phyloP scores from a whole-genome alignment of 2,888 invertebrate genomes.

The Hololepta plana region DNA sequence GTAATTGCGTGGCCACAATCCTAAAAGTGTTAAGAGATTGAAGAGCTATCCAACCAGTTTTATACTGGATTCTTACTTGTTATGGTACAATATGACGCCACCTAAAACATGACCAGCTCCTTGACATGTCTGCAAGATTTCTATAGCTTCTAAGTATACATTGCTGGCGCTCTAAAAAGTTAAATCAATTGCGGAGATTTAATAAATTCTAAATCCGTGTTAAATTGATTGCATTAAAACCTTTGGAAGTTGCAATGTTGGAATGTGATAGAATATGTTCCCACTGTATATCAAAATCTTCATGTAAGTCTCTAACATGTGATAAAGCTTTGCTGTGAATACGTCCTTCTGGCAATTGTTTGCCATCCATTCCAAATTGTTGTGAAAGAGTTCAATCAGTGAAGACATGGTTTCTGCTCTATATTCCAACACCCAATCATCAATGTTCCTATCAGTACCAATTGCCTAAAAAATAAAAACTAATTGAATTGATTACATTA shows the following conservation, averaged over 20 bases:
- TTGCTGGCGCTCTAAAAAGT: conserved; percentile 67
- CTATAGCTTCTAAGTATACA: conserved; percentile 72
- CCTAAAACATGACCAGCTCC: conserved; percentile 63
- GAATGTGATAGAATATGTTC: conserved; percentile 67
- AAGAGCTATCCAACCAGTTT: conserved; percentile 3
- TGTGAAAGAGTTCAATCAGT: conserved; percentile 68
- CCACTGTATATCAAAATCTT: conserved; percentile 70
- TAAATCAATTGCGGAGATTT: no score
- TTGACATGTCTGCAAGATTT: conserved; percentile 70
- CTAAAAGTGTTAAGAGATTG: conserved; percentile 28
- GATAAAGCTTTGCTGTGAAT: conserved; percentile 58
- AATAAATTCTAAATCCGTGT: background rate
- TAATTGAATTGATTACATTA: conserved; percentile 5
- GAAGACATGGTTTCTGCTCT: conserved; percentile 61
- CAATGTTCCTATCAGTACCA: conserved; percentile 71
- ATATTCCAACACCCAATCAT: conserved; percentile 63
- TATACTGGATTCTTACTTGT: conserved; percentile 44
- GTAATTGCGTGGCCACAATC: conserved; percentile 64
- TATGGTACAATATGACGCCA: conserved; percentile 73
- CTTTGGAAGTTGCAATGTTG: conserved; percentile 66
- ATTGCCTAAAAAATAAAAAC: conserved; percentile 49
- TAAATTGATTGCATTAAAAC: conserved; percentile 25
- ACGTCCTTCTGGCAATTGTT: conserved; percentile 31
- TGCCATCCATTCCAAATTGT: conserved; percentile 57
- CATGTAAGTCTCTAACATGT: conserved; percentile 77